Evolutionary conservation across 2,888 invertebrate genomes (phyloP).

Genomic region (Nudaria mundana): DNA sequence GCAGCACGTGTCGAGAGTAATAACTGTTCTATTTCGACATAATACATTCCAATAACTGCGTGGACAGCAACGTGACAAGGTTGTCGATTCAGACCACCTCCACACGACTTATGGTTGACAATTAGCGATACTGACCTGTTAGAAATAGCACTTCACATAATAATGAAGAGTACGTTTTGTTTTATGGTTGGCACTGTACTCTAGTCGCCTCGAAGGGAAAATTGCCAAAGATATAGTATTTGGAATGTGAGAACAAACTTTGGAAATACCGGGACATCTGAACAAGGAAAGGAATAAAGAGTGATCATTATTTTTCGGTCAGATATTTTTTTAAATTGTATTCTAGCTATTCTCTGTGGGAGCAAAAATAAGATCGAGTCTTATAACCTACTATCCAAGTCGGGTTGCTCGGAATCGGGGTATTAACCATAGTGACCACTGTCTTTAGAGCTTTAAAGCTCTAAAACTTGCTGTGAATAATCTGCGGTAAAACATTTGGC

Average conservation of each 20-base stretch:
- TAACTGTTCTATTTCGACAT: conserved; percentile 9
- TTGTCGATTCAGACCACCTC: conserved; percentile 12
- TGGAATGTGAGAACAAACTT: conserved; percentile 1
- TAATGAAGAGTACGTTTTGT: conserved; percentile 1
- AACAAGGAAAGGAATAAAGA: background rate
- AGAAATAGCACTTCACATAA: conserved; percentile 6
- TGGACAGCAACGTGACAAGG: conserved; percentile 15
- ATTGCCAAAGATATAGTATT: conserved; percentile 3
- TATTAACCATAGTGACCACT: too few species aligned
- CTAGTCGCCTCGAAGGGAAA: background rate
- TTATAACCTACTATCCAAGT: too few species aligned
- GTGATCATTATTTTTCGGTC: background rate
- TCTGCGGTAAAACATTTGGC: too few species aligned
- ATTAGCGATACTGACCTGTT: conserved; percentile 15
- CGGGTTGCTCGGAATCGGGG: too few species aligned
- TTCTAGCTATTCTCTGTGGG: too few species aligned
- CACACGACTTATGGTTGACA: conserved; percentile 10
- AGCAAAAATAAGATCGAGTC: too few species aligned
- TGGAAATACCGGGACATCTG: background rate
- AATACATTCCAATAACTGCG: conserved; percentile 3
- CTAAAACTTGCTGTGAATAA: too few species aligned
- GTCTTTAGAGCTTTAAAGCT: too few species aligned
- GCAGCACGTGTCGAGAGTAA: conserved; percentile 8
- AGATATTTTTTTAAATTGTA: too few species aligned
- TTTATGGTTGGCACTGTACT: background rate